Percentiles rank a stretch among this genome's conserved stretches.
Evolutionary conservation across 2,797 vertebrate species (phyloP).

Genomic region (Tamandua tetradactyla): DNA sequence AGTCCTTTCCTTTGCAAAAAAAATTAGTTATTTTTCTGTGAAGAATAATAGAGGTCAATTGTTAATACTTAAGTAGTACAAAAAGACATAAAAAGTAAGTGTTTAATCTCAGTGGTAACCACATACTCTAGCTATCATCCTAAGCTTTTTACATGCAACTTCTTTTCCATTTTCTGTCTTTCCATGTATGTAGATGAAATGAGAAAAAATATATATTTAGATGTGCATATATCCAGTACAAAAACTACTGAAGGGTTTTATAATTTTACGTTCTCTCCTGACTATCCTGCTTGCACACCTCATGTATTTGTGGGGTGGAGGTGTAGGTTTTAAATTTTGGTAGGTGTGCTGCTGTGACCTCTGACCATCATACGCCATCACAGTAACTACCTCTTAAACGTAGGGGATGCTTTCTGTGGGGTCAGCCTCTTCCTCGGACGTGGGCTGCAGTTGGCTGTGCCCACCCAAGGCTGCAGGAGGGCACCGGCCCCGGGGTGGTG

Average conservation of each 20-base stretch:
- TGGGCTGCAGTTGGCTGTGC: too few relatives aligned
- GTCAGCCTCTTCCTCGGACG: background rate
- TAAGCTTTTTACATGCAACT: background rate
- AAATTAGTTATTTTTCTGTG: background rate
- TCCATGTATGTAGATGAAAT: background rate
- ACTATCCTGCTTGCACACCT: background rate
- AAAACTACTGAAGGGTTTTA: background rate
- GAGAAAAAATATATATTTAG: background rate
- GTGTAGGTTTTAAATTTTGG: background rate
- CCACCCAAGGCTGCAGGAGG: background rate
- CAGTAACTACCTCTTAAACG: background rate
- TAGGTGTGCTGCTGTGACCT: background rate
- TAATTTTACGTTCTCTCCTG: background rate
- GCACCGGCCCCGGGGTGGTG: too few relatives aligned
- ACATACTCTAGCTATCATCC: background rate
- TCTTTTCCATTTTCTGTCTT: background rate
- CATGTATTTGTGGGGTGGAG: background rate
- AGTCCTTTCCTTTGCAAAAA: background rate
- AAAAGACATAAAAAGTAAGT: constrained; percentile 6
- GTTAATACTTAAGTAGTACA: background rate
- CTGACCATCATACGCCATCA: background rate
- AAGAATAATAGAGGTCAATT: background rate
- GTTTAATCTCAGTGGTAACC: background rate
- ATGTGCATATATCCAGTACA: background rate
- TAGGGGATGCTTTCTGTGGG: background rate